phyloP scores from a whole-genome alignment of 1,140 invertebrate genomes.

The Brachionus paranguensis region DNA sequence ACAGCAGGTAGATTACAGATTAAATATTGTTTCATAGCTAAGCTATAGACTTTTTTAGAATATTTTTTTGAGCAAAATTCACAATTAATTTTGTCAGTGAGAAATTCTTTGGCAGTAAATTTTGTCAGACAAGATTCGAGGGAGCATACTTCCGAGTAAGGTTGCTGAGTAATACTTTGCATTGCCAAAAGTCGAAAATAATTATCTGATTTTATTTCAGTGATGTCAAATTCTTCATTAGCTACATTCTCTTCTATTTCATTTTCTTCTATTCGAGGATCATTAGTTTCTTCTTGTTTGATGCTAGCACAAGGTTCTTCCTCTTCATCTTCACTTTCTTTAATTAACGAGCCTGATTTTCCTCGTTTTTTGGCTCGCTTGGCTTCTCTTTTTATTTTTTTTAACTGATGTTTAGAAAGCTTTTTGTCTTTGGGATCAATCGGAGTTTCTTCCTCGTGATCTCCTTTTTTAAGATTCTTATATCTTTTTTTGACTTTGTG shows the following conservation, averaged over 20 bases:
- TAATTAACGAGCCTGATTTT: not conserved
- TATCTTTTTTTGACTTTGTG: not conserved
- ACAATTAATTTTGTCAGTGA: constrained; percentile 86
- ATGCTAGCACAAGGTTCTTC: constrained; percentile 44
- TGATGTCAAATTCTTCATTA: constrained; percentile 20
- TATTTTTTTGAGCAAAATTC: constrained; percentile 64
- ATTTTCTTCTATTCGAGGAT: constrained; percentile 32
- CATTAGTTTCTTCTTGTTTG: constrained; percentile 40
- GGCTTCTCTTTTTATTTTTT: constrained; percentile 9
- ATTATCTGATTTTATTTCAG: not conserved
- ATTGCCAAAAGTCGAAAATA: not conserved
- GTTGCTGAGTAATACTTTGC: not conserved
- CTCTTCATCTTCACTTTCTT: constrained; percentile 43
- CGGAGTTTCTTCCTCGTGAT: constrained; percentile 42
- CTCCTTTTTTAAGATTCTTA: constrained; percentile 47
- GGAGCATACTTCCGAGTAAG: constrained; percentile 54
- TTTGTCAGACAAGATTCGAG: constrained; percentile 75
- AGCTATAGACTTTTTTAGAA: constrained; percentile 71
- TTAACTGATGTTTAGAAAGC: constrained; percentile 38
- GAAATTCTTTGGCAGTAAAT: constrained; percentile 78
- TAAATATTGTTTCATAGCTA: constrained; percentile 82
- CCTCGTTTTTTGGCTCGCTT: constrained; percentile 5
- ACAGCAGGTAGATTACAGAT: constrained; percentile 82
- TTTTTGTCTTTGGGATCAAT: constrained; percentile 13
- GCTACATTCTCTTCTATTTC: constrained; percentile 41